A percentile compares a stretch with the other conserved stretches of the same genome.
Conservation (phyloP, 2,113 vertebrate genomes). For the Ptychochromis oligacanthus region DNA sequence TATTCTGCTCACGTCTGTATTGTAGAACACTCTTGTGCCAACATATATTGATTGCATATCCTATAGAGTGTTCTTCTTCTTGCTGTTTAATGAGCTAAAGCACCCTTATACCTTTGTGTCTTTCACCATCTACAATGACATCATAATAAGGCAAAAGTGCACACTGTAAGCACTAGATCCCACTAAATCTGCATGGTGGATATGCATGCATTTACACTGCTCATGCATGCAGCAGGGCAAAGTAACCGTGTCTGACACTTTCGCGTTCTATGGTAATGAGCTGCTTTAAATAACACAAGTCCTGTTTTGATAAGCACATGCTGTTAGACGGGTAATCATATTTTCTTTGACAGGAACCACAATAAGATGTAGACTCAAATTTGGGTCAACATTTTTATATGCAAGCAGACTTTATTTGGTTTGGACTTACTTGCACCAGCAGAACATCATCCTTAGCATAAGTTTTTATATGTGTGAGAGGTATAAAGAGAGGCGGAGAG, state of each 20-base stretch:
- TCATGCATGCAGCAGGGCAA: constrained; percentile 2
- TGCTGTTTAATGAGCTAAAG: constrained; percentile 7
- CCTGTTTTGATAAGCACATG: constrained; percentile 5
- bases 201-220: constrained; percentile 33
- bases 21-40: constrained; percentile 19
- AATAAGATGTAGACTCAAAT: constrained; percentile 2
- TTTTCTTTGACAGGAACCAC: constrained; percentile 20
- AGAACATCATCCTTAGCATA: background rate
- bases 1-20: constrained; percentile 24
- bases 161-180: background rate
- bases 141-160: constrained; percentile 1
- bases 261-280: constrained; percentile 59
- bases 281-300: constrained; percentile 42
- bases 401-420: constrained; percentile 18
- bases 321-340: constrained; percentile 37
- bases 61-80: constrained; percentile 2
- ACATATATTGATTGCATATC: constrained; percentile 35
- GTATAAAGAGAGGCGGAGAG: background rate
- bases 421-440: constrained; percentile 37
- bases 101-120: constrained; percentile 1
- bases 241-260: constrained; percentile 37
- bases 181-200: background rate
- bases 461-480: background rate
- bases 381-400: constrained; percentile 42
- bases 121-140: constrained; percentile 10